Evolutionary conservation across 2,797 vertebrate species (phyloP).

Genomic region (Limosa lapponica): DNA sequence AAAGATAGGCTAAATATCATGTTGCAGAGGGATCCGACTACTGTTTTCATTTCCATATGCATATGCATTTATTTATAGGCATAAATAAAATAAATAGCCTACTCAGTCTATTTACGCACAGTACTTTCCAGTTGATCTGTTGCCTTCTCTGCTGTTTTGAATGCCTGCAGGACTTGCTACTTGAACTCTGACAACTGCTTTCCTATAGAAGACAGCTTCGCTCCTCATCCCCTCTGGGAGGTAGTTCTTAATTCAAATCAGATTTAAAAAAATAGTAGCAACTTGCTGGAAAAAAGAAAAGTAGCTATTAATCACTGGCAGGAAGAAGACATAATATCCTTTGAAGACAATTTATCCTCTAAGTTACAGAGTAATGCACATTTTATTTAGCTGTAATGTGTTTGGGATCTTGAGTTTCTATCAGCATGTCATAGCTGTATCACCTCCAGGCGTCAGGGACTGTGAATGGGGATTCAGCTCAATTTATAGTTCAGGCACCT

Average conservation of each 20-base stretch:
- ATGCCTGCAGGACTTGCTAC: background rate
- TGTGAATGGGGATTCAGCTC: background rate
- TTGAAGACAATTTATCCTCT: background rate
- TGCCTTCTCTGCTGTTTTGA: background rate
- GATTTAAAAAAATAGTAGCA: background rate
- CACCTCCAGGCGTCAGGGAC: background rate
- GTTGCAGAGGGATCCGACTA: fast-evolving
- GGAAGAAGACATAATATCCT: background rate
- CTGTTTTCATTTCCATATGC: background rate
- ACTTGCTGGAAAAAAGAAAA: background rate
- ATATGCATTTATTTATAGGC: background rate
- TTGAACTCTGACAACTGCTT: background rate
- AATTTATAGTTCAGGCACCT: background rate
- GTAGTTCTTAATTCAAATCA: background rate
- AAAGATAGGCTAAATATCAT: background rate
- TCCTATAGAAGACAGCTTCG: background rate
- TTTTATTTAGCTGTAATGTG: background rate
- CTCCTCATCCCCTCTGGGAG: background rate
- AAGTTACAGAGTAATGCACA: background rate
- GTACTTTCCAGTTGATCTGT: background rate
- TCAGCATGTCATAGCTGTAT: background rate
- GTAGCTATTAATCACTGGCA: background rate
- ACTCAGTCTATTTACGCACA: background rate
- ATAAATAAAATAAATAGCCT: background rate
- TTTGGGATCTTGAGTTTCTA: background rate